Evolutionary conservation across 2,113 vertebrate species (phyloP), one percentile per base, ranked within the genome.

Genomic region (Elgaria multicarinata): DNA sequence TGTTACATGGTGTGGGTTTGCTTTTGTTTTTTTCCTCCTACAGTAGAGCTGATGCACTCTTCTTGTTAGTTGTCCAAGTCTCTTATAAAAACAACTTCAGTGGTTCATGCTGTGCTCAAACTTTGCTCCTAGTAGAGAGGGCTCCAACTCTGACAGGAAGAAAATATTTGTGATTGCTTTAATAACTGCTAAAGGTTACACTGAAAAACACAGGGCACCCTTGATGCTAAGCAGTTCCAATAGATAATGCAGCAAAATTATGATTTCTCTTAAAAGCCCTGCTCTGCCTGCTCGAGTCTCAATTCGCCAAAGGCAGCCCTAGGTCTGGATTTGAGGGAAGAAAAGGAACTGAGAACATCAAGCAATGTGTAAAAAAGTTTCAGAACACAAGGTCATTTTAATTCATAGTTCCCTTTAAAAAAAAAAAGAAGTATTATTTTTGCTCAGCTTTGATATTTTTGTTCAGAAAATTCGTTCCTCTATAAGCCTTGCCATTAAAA

Each of bases 401-500:
- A 97, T 96, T 96, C 95, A 88, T 94, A 83, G 92, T 88, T 93
- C 90, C 95, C 50, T 85, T 92, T 95, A 71, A 94, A 95, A 96
- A 96, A 95, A 95, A 76, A 81, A 71, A 71, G 16, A 72, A 74
- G n/a, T 20, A 91, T 94, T 90, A 1, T 96, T 95, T 97, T 93
- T 93, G 91, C 93, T 89, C 89, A 83, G 95, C 96, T 97, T 97
- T 98, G 95, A 96, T 96, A 96, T 96, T 96, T 84, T 96, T 96
- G 92, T 95, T 97, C 96, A 95, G 95, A 97, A 96, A 96, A 96
- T 96, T 97, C 95, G 80, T 95, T 96, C 96, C 96, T 97, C 97
- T 97, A 95, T 96, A 97, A 96, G 95, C 93, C 95, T 97, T 96
- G 96, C 96, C 97, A 97, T 97, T 98, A 97, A 97, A 76, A 97